phyloP scores from a whole-genome alignment of 2,113 vertebrate genomes.

The Gymnogyps californianus region DNA sequence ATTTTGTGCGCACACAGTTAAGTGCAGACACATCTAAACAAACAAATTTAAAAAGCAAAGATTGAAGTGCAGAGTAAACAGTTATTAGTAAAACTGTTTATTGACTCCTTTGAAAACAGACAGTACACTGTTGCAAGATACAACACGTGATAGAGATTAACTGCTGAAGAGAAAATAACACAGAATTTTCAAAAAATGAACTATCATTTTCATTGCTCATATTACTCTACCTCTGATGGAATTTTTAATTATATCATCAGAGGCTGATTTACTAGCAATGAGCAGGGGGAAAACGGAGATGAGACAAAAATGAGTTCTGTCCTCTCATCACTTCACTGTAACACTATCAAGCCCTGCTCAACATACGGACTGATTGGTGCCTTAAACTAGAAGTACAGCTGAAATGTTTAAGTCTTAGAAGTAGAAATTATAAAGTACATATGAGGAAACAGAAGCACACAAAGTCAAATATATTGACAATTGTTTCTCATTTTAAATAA shows the following conservation, averaged over 20 bases:
- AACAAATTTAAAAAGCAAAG: background rate
- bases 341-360: background rate
- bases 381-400: background rate
- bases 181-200: background rate
- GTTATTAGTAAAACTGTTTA: background rate
- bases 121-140: background rate
- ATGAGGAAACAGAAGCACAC: background rate
- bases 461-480: background rate
- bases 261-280: background rate
- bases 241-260: background rate
- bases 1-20: background rate
- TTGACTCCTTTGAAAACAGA: background rate
- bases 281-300: background rate
- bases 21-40: background rate
- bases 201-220: background rate
- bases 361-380: background rate
- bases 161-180: background rate
- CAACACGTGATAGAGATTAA: background rate
- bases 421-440: background rate
- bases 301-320: background rate
- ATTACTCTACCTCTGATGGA: background rate
- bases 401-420: background rate
- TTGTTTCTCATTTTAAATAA: background rate
- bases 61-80: background rate
- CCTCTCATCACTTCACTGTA: background rate